phyloP scores from a whole-genome alignment of 2,797 vertebrate genomes.

The Xiphorhynchus erythropygius region DNA sequence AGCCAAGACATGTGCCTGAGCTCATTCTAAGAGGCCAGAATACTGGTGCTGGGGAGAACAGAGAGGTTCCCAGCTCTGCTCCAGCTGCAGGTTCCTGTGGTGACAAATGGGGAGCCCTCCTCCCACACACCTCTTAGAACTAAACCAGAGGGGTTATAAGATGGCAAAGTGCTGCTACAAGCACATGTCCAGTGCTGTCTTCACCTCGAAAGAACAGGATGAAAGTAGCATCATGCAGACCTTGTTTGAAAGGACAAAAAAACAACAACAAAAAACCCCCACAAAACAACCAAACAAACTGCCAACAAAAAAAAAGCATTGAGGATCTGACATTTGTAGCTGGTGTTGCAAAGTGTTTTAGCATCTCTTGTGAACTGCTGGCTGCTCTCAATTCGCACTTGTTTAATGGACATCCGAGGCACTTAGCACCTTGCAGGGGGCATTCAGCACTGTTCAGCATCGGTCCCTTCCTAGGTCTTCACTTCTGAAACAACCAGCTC shows the following conservation, averaged over 20 bases:
- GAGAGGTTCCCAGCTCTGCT: background rate
- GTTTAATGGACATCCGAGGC: conserved; percentile 28
- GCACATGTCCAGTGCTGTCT: background rate
- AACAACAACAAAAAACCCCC: no score
- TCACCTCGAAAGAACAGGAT: background rate
- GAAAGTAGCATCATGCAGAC: background rate
- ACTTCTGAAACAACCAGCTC: background rate
- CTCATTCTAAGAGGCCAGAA: background rate
- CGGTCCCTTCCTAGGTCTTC: background rate
- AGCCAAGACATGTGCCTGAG: background rate
- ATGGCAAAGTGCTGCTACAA: background rate
- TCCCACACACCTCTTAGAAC: background rate
- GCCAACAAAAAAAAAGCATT: background rate
- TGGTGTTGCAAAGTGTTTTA: background rate
- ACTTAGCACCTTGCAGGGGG: conserved; percentile 48
- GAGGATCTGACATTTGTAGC: background rate
- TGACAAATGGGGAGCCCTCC: rapidly evolving
- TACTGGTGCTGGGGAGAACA: background rate
- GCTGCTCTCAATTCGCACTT: conserved; percentile 32
- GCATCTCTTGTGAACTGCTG: background rate
- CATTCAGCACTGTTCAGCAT: background rate
- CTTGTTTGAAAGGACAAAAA: background rate
- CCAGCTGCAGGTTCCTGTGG: background rate
- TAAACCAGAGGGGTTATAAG: background rate
- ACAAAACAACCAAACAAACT: background rate